phyloP scores from a whole-genome alignment of 2,797 vertebrate genomes.

The Scyliorhinus canicula region DNA sequence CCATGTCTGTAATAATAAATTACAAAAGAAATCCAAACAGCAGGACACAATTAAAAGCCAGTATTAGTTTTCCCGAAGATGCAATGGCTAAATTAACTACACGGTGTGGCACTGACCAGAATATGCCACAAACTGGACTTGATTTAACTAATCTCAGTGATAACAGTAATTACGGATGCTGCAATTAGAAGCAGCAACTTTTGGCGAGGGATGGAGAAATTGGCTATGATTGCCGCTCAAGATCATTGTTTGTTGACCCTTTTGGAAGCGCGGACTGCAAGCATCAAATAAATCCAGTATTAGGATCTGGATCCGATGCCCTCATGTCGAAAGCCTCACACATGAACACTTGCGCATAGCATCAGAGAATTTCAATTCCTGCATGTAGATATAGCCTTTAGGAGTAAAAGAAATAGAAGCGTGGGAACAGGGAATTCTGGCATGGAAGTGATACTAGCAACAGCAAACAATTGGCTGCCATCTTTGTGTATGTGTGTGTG shows the following conservation, averaged over 20 bases:
- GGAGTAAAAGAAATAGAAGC: background rate
- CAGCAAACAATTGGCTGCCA: background rate
- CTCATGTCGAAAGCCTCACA: background rate
- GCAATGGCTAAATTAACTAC: background rate
- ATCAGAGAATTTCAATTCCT: background rate
- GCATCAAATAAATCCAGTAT: background rate
- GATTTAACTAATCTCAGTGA: background rate
- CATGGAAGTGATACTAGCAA: background rate
- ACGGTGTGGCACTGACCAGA: background rate
- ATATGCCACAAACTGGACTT: background rate
- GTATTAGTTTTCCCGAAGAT: background rate
- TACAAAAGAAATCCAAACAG: background rate
- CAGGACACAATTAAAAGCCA: conserved; percentile 23
- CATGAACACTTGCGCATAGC: background rate
- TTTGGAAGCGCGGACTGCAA: background rate
- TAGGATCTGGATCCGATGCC: background rate
- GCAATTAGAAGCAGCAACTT: background rate
- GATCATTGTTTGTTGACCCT: background rate
- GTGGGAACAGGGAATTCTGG: background rate
- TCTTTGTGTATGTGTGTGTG: background rate
- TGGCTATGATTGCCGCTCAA: background rate
- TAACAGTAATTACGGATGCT: background rate
- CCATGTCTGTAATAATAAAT: conserved; percentile 30
- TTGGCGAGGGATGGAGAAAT: background rate
- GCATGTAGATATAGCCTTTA: background rate